Evolutionary conservation across 1,140 invertebrate genomes (phyloP).

Genomic region (Liolophura sinensis): DNA sequence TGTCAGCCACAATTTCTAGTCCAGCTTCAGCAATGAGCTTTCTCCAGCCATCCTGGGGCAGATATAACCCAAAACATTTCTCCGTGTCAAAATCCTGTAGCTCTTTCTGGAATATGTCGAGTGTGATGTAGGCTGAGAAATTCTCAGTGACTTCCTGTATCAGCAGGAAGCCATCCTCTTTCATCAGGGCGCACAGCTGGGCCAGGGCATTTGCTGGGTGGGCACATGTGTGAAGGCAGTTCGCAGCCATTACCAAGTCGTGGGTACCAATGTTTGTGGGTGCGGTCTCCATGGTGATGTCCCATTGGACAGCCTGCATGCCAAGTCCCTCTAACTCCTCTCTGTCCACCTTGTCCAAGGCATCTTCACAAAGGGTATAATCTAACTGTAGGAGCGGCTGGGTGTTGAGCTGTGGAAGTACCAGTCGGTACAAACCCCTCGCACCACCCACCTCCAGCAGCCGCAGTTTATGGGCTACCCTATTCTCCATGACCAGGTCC

Average conservation of each 20-base stretch:
- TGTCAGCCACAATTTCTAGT: conserved; percentile 55
- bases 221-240: conserved; percentile 51
- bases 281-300: conserved; percentile 27
- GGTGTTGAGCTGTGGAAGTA: conserved; percentile 42
- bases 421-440: conserved; percentile 32
- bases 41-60: conserved; percentile 8
- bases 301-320: conserved; percentile 46
- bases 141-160: conserved; percentile 72
- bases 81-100: conserved; percentile 11
- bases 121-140: conserved; percentile 39
- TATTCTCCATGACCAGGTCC: conserved; percentile 80
- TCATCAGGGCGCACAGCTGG: conserved; percentile 66
- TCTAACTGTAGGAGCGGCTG: conserved; percentile 57
- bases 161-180: conserved; percentile 75
- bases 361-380: conserved; percentile 53
- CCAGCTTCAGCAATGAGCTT: conserved; percentile 54
- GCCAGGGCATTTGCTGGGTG: conserved; percentile 50
- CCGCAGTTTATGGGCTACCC: conserved; percentile 72
- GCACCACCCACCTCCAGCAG: conserved; percentile 70
- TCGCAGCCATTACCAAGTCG: conserved; percentile 53
- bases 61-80: too few species aligned
- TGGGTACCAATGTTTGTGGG: conserved; percentile 26
- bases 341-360: conserved; percentile 41
- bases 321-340: conserved; percentile 43
- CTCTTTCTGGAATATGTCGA: conserved; percentile 25